Conservation (phyloP, 2,888 invertebrate species). For the Idaea biselata region DNA sequence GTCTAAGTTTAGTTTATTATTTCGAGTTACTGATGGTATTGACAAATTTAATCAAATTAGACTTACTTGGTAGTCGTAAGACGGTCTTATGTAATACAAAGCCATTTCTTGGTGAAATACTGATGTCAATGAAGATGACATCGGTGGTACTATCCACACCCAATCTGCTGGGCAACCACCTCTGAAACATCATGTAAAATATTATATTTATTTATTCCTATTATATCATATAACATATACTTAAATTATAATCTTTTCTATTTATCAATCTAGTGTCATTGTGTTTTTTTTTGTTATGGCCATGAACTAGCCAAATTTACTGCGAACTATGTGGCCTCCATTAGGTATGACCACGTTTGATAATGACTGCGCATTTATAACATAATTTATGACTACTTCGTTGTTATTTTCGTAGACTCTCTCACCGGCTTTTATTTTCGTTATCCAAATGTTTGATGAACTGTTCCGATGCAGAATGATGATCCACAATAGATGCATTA, state of each 20-base stretch:
- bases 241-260: too few species aligned
- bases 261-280: too few species aligned
- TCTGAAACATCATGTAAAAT: slow-evolving; percentile 39
- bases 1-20: neutral
- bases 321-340: too few species aligned
- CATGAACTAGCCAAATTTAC: too few species aligned
- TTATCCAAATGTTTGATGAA: slow-evolving; percentile 97
- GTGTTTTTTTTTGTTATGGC: too few species aligned
- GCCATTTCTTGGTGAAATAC: slow-evolving; percentile 94
- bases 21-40: neutral
- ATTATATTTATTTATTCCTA: slow-evolving; percentile 2
- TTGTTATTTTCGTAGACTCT: neutral
- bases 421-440: slow-evolving; percentile 87
- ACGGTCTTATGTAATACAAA: slow-evolving; percentile 91
- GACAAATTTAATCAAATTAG: slow-evolving; percentile 7
- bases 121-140: slow-evolving; percentile 87
- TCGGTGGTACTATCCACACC: slow-evolving; percentile 89
- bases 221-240: too few species aligned
- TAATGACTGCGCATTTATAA: neutral
- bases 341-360: too few species aligned
- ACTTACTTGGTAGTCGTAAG: slow-evolving; percentile 93
- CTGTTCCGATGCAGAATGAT: slow-evolving; percentile 96
- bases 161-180: slow-evolving; percentile 93
- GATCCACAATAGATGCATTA: slow-evolving; percentile 95
- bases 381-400: neutral